Evolutionary conservation across 2,888 invertebrate species (phyloP).

Genomic region (Elgonia sp.): DNA sequence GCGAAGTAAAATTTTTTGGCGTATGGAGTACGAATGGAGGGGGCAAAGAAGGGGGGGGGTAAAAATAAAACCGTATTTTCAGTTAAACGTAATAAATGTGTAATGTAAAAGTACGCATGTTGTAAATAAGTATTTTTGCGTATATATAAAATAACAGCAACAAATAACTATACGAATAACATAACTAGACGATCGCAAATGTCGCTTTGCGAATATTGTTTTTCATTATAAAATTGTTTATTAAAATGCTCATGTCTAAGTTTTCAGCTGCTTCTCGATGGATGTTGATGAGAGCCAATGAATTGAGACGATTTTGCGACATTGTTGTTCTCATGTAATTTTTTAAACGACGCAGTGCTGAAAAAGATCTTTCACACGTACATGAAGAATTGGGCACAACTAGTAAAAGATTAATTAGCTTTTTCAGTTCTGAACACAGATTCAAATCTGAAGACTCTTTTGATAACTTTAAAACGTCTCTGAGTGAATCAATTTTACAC

Average conservation of each 20-base stretch:
- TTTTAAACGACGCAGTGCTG: slow-evolving; percentile 25
- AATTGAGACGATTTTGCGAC: slow-evolving; percentile 32
- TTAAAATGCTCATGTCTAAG: background rate
- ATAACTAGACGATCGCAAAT: too few relatives aligned
- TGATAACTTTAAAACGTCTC: background rate
- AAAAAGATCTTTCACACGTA: slow-evolving; percentile 35
- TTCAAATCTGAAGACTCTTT: background rate
- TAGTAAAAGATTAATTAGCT: slow-evolving; percentile 7
- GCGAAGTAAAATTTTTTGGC: too few relatives aligned
- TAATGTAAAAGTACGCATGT: too few relatives aligned
- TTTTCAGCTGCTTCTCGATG: slow-evolving; percentile 17
- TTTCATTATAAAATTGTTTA: too few relatives aligned
- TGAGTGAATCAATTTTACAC: background rate
- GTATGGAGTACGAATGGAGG: too few relatives aligned
- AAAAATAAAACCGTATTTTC: too few relatives aligned
- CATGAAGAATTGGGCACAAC: slow-evolving; percentile 28
- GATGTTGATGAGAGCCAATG: slow-evolving; percentile 20
- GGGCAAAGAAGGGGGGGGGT: too few relatives aligned
- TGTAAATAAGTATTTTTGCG: too few relatives aligned
- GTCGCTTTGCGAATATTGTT: too few relatives aligned
- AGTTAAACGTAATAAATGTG: too few relatives aligned
- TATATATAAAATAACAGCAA: too few relatives aligned
- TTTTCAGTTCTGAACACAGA: background rate
- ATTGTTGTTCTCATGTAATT: slow-evolving; percentile 32
- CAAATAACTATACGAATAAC: too few relatives aligned